These are phyloP conservation scores for Telenomus remus DNA, from an alignment of 1,140 invertebrate genomes.

Conservation along the genomic window DNA sequence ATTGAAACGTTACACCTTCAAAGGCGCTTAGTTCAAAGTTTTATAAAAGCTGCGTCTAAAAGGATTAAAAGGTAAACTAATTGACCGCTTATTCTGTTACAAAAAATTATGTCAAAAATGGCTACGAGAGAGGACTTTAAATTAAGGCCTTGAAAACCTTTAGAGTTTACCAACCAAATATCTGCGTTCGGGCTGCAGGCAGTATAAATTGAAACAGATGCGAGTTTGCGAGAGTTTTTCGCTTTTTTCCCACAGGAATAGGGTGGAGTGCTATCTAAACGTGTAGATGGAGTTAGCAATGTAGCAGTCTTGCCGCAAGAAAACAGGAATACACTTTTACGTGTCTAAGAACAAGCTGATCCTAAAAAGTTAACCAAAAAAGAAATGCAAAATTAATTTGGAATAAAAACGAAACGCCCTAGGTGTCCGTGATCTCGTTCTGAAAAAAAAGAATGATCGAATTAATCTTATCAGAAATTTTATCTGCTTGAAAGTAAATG, in stretches of 20 bases:
- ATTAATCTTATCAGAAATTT: too few relatives aligned
- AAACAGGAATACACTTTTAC: constrained; percentile 49
- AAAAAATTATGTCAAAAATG: constrained; percentile 7
- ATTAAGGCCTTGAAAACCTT: constrained; percentile 39
- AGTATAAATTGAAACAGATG: constrained; percentile 75
- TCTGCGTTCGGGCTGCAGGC: constrained; percentile 57
- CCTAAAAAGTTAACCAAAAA: constrained; percentile 40
- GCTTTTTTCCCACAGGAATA: constrained; percentile 62
- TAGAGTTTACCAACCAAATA: constrained; percentile 53
- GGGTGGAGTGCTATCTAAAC: constrained; percentile 52
- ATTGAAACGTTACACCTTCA: too few relatives aligned
- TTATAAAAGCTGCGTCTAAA: too few relatives aligned
- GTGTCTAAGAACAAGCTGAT: constrained; percentile 46
- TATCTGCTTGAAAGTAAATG: too few relatives aligned
- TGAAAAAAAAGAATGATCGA: too few relatives aligned
- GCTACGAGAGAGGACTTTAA: constrained; percentile 32
- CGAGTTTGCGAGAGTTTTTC: constrained; percentile 74
- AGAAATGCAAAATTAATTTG: constrained; percentile 13
- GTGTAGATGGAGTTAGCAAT: constrained; percentile 56
- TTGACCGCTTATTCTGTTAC: too few relatives aligned
- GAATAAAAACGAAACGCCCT: background rate
- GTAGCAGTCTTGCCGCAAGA: constrained; percentile 44
- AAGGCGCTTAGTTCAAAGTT: too few relatives aligned
- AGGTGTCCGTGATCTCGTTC: background rate
- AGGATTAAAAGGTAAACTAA: too few relatives aligned